Evolutionary conservation across 2,113 vertebrate species (phyloP).

Genomic region (Cettia cetti): DNA sequence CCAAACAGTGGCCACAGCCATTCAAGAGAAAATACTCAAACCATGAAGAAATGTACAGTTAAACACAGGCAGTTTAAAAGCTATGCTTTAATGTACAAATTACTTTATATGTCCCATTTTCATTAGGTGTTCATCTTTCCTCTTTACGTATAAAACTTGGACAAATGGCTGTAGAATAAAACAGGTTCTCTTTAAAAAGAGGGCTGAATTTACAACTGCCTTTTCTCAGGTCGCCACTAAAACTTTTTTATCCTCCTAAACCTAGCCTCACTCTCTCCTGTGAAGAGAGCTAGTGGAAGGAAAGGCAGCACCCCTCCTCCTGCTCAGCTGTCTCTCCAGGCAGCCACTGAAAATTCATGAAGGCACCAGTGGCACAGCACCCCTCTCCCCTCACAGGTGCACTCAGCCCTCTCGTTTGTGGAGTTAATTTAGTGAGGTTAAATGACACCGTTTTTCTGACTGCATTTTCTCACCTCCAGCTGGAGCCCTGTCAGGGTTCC

Average conservation of each 20-base stretch:
- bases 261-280: neutral
- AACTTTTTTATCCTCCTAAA: neutral
- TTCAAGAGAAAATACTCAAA: neutral
- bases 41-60: neutral
- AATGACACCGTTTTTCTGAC: neutral
- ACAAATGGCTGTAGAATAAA: neutral
- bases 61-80: neutral
- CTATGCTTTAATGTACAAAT: neutral
- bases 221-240: neutral
- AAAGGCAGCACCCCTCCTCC: neutral
- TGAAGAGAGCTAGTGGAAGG: neutral
- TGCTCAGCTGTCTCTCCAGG: neutral
- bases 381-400: neutral
- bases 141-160: neutral
- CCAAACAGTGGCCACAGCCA: neutral
- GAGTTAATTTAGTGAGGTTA: slow-evolving; percentile 28
- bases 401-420: neutral
- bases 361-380: neutral
- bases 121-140: neutral
- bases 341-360: neutral
- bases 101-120: neutral
- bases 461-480: neutral
- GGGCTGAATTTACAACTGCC: neutral
- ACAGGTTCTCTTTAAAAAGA: neutral
- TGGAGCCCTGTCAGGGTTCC: neutral